Percentiles rank a stretch among this genome's conserved stretches.
Conservation (phyloP, 2,113 vertebrate species). For the Lycaon pictus region DNA sequence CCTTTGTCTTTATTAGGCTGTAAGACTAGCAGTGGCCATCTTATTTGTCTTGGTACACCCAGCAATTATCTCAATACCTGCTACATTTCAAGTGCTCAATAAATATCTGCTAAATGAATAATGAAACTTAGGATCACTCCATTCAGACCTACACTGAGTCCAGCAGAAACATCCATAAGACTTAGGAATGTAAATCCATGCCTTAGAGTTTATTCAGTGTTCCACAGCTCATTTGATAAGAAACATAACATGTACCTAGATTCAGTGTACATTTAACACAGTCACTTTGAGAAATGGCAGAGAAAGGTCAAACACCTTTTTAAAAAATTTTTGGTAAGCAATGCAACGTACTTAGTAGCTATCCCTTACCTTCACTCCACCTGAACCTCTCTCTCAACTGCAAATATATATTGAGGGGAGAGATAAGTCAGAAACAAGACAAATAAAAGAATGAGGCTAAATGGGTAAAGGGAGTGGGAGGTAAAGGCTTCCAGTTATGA, state of each 20-base stretch:
- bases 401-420: neutral
- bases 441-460: neutral
- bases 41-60: constrained; percentile 27
- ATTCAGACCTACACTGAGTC: neutral
- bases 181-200: neutral
- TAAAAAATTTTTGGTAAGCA: neutral
- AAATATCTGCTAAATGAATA: neutral
- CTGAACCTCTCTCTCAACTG: neutral
- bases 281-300: neutral
- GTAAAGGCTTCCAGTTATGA: neutral
- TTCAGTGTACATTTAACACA: neutral
- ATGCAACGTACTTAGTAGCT: neutral
- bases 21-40: neutral
- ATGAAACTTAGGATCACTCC: neutral
- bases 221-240: neutral
- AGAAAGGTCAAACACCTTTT: neutral
- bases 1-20: neutral
- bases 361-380: neutral
- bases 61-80: neutral
- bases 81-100: neutral
- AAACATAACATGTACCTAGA: neutral
- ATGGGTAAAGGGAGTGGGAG: neutral
- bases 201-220: neutral
- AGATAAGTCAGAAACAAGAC: neutral
- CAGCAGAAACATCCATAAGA: neutral